Evolutionary conservation across 2,797 vertebrate species (phyloP).

Genomic region (Oreonectes daqikongensis): DNA sequence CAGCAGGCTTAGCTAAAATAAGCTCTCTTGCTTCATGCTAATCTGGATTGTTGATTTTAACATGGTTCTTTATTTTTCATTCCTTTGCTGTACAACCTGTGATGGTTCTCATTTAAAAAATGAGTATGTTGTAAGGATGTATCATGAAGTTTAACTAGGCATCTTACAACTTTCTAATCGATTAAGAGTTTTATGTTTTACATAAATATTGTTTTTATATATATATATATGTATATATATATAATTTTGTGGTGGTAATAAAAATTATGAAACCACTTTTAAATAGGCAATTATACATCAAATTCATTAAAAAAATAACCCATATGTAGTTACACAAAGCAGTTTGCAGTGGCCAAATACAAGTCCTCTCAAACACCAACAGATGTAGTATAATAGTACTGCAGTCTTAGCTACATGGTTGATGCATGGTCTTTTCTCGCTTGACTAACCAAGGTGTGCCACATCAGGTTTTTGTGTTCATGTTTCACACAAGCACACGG

Average conservation of each 20-base stretch:
- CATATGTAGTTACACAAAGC: neutral
- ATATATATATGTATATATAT: no score
- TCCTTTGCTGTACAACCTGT: neutral
- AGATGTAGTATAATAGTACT: slow-evolving; percentile 4
- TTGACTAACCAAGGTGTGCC: slow-evolving; percentile 22
- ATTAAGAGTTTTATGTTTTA: no score
- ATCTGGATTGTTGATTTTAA: neutral
- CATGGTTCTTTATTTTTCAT: neutral
- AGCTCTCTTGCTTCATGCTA: slow-evolving; percentile 1
- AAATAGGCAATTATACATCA: no score
- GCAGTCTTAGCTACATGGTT: slow-evolving; percentile 1
- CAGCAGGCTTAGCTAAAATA: slow-evolving; percentile 9
- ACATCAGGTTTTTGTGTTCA: slow-evolving; percentile 32
- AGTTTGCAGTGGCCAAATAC: no score
- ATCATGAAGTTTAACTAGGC: no score
- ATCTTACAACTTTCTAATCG: no score
- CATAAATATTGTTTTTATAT: no score
- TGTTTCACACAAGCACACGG: slow-evolving; percentile 36
- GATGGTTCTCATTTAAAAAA: no score
- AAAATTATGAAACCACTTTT: no score
- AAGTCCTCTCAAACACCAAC: neutral
- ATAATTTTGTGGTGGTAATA: no score
- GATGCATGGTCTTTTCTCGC: neutral
- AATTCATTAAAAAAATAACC: no score
- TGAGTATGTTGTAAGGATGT: no score